Conservation (phyloP, 2,797 vertebrate genomes). For the Peromyscus melanophrys region DNA sequence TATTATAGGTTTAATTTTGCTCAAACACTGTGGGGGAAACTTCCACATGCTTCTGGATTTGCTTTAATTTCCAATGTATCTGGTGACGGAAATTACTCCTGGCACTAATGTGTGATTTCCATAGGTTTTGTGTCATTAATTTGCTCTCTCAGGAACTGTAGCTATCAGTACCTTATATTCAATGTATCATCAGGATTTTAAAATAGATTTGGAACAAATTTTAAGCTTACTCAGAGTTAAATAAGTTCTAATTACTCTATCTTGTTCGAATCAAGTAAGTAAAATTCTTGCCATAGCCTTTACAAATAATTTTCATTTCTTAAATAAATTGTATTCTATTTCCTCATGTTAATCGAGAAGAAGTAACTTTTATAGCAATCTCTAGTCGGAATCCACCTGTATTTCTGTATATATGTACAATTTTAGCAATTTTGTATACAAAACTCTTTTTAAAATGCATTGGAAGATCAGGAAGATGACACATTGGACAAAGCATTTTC, state of each 20-base stretch:
- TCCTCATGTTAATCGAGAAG: background rate
- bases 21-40: background rate
- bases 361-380: background rate
- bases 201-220: background rate
- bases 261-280: background rate
- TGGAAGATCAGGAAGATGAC: background rate
- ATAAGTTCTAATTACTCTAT: background rate
- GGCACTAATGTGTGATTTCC: too few species aligned
- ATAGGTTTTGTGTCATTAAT: background rate
- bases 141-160: background rate
- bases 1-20: background rate
- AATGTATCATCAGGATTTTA: background rate
- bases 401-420: background rate
- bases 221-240: background rate
- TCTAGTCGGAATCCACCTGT: background rate
- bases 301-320: background rate
- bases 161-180: background rate
- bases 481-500: background rate
- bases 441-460: background rate
- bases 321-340: background rate
- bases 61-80: background rate
- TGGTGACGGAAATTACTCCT: background rate
- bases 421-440: background rate
- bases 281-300: background rate
- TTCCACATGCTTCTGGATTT: background rate